Evolutionary conservation across 2,113 vertebrate species (phyloP), one percentile per base, ranked within the genome.

Genomic region (Alligator mississippiensis): DNA sequence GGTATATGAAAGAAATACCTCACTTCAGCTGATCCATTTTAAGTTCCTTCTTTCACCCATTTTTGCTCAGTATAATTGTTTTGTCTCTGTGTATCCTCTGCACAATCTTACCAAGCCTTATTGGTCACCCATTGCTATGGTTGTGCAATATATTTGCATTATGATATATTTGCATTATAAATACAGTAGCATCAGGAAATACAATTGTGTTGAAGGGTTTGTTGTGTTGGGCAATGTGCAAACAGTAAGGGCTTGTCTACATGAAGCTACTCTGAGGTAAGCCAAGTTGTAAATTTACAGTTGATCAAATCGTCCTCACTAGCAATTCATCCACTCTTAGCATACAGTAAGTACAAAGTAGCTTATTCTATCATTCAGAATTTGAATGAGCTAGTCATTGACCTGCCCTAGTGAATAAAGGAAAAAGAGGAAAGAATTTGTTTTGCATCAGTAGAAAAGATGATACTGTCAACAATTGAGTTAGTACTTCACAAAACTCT

Each of bases 151-250:
- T 47, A 47, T 47, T 47, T 47, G 47, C 6, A 9, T 47, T 47
- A 47, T 47, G 47, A 47, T 47, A 47, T 47, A 47, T 47, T 47
- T 47, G 47, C 47, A 47, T 47, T 47, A 47, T 47, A 47, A 55
- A 18, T 76, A 38, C 77, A 81, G 80, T 22, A 80, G 66, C 70
- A 74, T 58, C 57, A 90, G 85, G 61, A 64, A 94, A 92, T 92
- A 28, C 27, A 75, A 68, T 80, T 93, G 93, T 94, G 89, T 76
- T 85, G 83, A 55, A 84, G 87, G 76, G 83, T 82, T 22, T 89
- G 75, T 88, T 93, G 90, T 90, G 58, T 64, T 15, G 89, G 66
- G 87, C 75, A 19, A 55, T 89, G 76, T 82, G 58, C 80, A 95
- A 93, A 95, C 47, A 75, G 58, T 30, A 87, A 55, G 58, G 85